Base-by-base conservation (phyloP, 1,140 invertebrate genomes). In the Apocrypta bakeri region DNA sequence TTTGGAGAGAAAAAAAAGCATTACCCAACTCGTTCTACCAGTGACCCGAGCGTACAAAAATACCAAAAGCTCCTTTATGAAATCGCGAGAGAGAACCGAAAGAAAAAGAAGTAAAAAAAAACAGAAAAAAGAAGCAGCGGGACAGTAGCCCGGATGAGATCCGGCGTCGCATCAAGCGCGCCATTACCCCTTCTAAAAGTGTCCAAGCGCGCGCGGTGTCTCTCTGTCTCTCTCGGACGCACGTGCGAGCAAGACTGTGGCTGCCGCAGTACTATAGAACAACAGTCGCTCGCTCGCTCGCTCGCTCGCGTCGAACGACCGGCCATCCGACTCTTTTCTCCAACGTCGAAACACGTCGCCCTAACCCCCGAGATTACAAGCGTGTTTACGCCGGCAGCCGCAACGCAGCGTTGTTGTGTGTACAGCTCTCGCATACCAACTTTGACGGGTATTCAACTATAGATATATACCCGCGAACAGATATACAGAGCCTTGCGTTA, bases 341-440 rank as follows among this genome's bases (percentile, higher is more conserved):
- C 17, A 6, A 21, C 48, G 17, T 14, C 48, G 48, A n/a, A 56
- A 56, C 48, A 56, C 48, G 48, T 56, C 48, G 48, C 48, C 17
- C 48, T 56, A 56, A 11, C 6, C 17, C 48, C 48, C 73, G 79
- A 83, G 83, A 86, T 87, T 85, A 84, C 85, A 87, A 81, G 85
- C 73, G 80, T 84, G 85, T 87, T 86, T 85, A 82, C 40, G 21
- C 27, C 14, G 1, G 29, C 8, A 2, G 24, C 8, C 2, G 48
- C 42, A 14, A 17, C 48, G 48, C 48, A 27, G 25, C n/a, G 27
- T 7, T 27, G 24, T 37, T 9, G 2, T 3, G 29, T 68, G 24
- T 9, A 68, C 25, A 21, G 64, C 29, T 31, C 25, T 68, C 27
- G 24, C 29, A 31, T 68, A 68, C 24, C 64, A 31, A 68, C 25